Percentiles rank a stretch among this genome's conserved stretches.
Evolutionary conservation across 1,140 invertebrate species (phyloP).

Genomic region (Cyphomyrmex costatus): DNA sequence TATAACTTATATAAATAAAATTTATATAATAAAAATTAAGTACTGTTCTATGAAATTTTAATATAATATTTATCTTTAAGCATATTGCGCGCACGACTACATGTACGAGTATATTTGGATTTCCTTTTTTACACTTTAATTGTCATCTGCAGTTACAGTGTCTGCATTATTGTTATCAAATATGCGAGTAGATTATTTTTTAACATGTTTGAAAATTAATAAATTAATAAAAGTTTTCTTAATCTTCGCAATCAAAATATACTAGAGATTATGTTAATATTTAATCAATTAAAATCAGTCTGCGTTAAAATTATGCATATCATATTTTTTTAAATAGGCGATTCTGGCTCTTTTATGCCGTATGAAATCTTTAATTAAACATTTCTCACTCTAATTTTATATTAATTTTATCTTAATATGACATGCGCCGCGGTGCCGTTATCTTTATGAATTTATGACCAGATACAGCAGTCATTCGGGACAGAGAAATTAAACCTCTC

Average conservation of each 20-base stretch:
- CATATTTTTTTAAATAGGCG: neutral
- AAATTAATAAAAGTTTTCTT: neutral
- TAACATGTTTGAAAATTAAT: neutral
- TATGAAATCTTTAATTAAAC: slow-evolving; percentile 22
- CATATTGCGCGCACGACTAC: neutral
- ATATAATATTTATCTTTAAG: neutral
- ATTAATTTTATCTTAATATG: slow-evolving; percentile 28
- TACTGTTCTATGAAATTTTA: neutral
- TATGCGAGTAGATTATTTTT: neutral
- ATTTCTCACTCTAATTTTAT: neutral
- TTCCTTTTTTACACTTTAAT: neutral
- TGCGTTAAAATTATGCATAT: neutral
- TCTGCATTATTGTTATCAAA: neutral
- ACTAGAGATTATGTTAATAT: neutral
- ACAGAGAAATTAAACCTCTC: neutral
- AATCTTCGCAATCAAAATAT: neutral
- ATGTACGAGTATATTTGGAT: neutral
- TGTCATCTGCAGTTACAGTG: neutral
- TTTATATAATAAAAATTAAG: slow-evolving; percentile 9
- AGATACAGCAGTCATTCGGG: neutral
- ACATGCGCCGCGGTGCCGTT: neutral
- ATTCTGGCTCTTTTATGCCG: neutral
- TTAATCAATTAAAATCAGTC: neutral
- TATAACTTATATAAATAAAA: neutral
- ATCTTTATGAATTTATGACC: slow-evolving; percentile 24